These are phyloP conservation scores for Ursus arctos DNA, from an alignment of 2,113 vertebrate genomes.

Conservation along the genomic window DNA sequence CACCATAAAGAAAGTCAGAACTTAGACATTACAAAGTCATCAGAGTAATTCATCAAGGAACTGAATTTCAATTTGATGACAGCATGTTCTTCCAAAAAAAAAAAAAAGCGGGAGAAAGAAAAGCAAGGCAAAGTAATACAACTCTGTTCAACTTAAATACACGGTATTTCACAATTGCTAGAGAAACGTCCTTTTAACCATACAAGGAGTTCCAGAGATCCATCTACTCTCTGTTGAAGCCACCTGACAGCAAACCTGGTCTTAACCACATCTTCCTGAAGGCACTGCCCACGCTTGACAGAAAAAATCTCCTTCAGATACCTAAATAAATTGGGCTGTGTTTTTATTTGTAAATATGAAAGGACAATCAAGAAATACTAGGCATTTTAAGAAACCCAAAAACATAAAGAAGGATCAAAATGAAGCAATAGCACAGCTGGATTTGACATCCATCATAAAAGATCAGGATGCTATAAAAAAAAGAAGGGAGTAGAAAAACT, in stretches of 20 bases:
- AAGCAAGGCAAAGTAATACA: background rate
- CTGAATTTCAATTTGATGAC: background rate
- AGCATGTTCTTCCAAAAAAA: background rate
- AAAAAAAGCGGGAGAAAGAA: background rate
- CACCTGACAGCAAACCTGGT: background rate
- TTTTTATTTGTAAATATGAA: constrained; percentile 13
- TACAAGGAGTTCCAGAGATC: background rate
- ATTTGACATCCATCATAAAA: background rate
- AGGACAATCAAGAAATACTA: background rate
- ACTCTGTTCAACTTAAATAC: background rate
- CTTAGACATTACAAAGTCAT: background rate
- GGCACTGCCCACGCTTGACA: rapidly evolving
- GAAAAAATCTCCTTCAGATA: background rate
- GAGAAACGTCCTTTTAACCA: background rate
- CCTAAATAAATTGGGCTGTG: background rate
- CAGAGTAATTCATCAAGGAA: background rate
- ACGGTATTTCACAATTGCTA: background rate
- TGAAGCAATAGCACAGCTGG: background rate
- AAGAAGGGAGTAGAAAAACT: background rate
- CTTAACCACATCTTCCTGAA: background rate
- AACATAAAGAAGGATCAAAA: background rate
- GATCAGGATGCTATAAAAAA: background rate
- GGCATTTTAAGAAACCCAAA: background rate
- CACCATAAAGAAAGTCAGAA: background rate
- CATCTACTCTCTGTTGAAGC: background rate